Conservation (phyloP, 2,797 vertebrate species). For the Eutrigla gurnardus region DNA sequence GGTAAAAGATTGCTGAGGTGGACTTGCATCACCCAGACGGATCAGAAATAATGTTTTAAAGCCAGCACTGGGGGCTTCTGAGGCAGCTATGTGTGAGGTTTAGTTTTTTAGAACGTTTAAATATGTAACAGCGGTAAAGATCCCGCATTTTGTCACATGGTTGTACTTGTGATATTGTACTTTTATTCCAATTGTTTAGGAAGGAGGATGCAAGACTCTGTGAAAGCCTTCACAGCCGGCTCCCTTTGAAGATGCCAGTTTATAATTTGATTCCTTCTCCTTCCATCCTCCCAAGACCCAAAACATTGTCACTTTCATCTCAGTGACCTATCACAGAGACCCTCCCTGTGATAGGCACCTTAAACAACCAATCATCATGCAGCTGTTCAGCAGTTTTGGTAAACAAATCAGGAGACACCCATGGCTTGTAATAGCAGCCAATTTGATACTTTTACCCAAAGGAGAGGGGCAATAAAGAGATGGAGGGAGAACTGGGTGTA, state of each 20-base stretch:
- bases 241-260: slow-evolving; percentile 64
- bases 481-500: slow-evolving; percentile 11
- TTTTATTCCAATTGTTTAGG: slow-evolving; percentile 46
- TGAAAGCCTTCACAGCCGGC: slow-evolving; percentile 49
- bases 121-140: slow-evolving; percentile 35
- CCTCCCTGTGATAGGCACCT: slow-evolving; percentile 51
- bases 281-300: slow-evolving; percentile 28
- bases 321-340: slow-evolving; percentile 51
- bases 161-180: slow-evolving; percentile 9
- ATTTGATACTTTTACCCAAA: slow-evolving; percentile 70
- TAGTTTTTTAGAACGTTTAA: slow-evolving; percentile 34
- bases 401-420: slow-evolving; percentile 72
- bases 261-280: slow-evolving; percentile 46
- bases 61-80: slow-evolving; percentile 20
- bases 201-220: slow-evolving; percentile 25
- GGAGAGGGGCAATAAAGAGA: slow-evolving; percentile 7
- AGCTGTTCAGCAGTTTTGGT: slow-evolving; percentile 58
- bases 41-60: slow-evolving; percentile 50
- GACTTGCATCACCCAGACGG: slow-evolving; percentile 49
- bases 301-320: slow-evolving; percentile 71
- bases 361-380: slow-evolving; percentile 59
- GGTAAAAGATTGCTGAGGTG: slow-evolving; percentile 41
- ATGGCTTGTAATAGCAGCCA: slow-evolving; percentile 67
- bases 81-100: slow-evolving; percentile 40
- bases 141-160: slow-evolving; percentile 19